phyloP scores from a whole-genome alignment of 2,888 invertebrate species.

The Linyphia triangularis region DNA sequence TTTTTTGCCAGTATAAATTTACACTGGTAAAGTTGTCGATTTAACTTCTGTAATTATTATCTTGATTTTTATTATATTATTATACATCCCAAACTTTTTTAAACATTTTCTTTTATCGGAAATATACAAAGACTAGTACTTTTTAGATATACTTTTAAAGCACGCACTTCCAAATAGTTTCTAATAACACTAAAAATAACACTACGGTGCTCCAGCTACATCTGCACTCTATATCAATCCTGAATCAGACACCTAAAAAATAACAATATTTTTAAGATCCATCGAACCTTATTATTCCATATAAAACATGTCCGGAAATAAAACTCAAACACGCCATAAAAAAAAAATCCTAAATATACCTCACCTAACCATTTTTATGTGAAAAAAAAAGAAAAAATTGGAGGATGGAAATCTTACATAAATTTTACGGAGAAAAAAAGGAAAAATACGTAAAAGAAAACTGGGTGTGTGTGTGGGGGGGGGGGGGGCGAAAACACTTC shows the following conservation, averaged over 20 bases:
- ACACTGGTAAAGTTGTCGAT: too few relatives aligned
- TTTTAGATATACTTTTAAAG: too few relatives aligned
- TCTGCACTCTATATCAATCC: too few relatives aligned
- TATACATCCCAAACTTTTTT: too few relatives aligned
- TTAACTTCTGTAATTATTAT: too few relatives aligned
- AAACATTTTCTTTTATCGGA: too few relatives aligned
- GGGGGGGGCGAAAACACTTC: constrained; percentile 6
- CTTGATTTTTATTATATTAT: too few relatives aligned
- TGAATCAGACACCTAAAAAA: not conserved
- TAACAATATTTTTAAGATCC: not conserved
- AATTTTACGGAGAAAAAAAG: not conserved
- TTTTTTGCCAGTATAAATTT: too few relatives aligned
- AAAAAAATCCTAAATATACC: not conserved
- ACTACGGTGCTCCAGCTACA: too few relatives aligned
- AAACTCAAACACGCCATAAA: not conserved
- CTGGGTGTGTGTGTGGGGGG: not conserved
- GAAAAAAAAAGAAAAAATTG: not conserved
- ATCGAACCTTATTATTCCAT: not conserved
- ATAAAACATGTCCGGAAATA: not conserved
- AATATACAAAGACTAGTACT: too few relatives aligned
- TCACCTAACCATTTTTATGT: not conserved
- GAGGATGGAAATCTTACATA: not conserved
- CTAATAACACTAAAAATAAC: too few relatives aligned
- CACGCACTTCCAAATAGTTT: too few relatives aligned
- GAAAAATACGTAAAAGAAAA: not conserved